Evolutionary conservation across 2,113 vertebrate species (phyloP), one percentile per base, ranked within the genome.

Genomic region (Ciconia maguari): DNA sequence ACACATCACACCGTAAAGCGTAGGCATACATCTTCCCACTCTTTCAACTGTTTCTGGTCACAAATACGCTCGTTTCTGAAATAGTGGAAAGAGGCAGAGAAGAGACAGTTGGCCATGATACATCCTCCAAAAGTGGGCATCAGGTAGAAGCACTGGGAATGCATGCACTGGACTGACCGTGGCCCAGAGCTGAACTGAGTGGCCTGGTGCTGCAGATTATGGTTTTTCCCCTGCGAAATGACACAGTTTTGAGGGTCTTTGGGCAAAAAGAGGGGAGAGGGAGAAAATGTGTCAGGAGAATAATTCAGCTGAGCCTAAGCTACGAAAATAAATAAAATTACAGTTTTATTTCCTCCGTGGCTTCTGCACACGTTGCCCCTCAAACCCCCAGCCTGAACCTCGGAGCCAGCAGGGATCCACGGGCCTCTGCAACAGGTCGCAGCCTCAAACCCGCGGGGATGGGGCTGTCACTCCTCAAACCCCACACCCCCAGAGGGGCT

Each of bases 191-290:
- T 71, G 48, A 66, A 38, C 29, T 2, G 62, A 13, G 55, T 5
- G 9, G 27, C 27, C 58, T 25, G 52, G 38, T 0, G 0, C 44
- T 1, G 0, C 46, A 61, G 11, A 3, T 21, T 41, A 54, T n/a
- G 74, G 2, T 5, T 10, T 83, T 91, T 36, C 21, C 62, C 24
- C 34, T 16, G 4, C 32, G 30, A 64, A 90, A 32, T 2, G 15
- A 46, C 21, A 8, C 1, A 0, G 10, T 9, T 91, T 65, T 22
- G 38, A 85, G 24, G 5, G 46, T 46, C 30, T 60, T 72, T 1
- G 20, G 16, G 38, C 27, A 25, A 72, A 87, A 71, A 4, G 29
- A 55, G 2, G 5, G 29, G 10, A 72, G 4, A n/a, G 2, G 10
- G 11, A 65, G 7, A 44, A 85, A 61, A 66, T 0, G 3, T 9